These are phyloP conservation scores for Orgyia antiqua DNA, from an alignment of 2,888 invertebrate genomes.

Conservation along the genomic window DNA sequence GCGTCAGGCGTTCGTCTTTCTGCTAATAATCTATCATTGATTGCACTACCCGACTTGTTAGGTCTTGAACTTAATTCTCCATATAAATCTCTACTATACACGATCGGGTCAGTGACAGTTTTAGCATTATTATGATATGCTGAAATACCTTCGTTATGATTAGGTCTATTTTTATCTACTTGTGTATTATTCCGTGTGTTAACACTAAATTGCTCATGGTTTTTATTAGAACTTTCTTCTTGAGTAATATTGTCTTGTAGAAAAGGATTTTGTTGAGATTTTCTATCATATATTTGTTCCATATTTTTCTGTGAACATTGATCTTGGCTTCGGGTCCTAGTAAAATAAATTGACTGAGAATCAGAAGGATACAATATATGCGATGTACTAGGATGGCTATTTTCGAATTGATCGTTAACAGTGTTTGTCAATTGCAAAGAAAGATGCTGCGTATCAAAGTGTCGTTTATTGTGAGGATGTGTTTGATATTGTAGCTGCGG, in stretches of 20 bases:
- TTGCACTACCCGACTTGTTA: conserved; percentile 39
- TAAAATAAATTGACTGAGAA: conserved; percentile 71
- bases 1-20: conserved; percentile 91
- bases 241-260: conserved; percentile 50
- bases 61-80: conserved; percentile 50
- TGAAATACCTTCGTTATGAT: conserved; percentile 38
- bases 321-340: conserved; percentile 60
- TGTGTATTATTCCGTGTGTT: conserved; percentile 29
- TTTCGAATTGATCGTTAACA: conserved; percentile 57
- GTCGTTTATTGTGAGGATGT: conserved; percentile 55
- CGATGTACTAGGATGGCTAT: conserved; percentile 52
- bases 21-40: conserved; percentile 56
- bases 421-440: conserved; percentile 67
- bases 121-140: conserved; percentile 39
- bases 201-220: conserved; percentile 36
- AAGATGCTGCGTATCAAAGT: conserved; percentile 67
- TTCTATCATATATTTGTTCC: conserved; percentile 55
- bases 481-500: conserved; percentile 54
- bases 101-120: conserved; percentile 33
- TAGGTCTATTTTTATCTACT: conserved; percentile 32
- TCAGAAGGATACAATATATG: conserved; percentile 61
- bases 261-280: conserved; percentile 59
- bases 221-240: conserved; percentile 33
- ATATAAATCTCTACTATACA: conserved; percentile 54
- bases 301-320: conserved; percentile 38